phyloP scores from a whole-genome alignment of 2,888 invertebrate genomes.

The Amorpha juglandis region DNA sequence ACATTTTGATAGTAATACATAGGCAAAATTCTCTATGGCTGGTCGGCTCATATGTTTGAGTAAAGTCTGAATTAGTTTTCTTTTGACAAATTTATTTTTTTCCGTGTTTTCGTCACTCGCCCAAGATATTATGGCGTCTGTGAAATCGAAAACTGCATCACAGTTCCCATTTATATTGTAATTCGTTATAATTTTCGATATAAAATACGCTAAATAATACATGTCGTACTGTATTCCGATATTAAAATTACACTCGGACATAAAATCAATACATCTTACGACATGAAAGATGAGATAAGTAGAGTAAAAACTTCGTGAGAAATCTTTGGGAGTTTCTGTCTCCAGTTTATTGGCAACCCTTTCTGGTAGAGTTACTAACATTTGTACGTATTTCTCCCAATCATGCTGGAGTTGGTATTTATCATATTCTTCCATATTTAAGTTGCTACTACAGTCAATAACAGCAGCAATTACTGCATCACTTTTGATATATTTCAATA shows the following conservation, averaged over 20 bases:
- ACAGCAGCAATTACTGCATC: conserved; percentile 84
- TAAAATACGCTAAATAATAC: conserved; percentile 78
- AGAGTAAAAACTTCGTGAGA: conserved; percentile 83
- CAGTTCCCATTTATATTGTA: conserved; percentile 78
- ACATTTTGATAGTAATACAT: conserved; percentile 81
- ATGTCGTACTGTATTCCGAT: conserved; percentile 61
- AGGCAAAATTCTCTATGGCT: conserved; percentile 84
- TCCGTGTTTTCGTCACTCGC: conserved; percentile 58
- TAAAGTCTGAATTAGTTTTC: conserved; percentile 77
- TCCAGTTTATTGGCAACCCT: conserved; percentile 88
- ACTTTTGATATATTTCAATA: conserved; percentile 80
- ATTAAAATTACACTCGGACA: conserved; percentile 70
- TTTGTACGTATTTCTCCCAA: conserved; percentile 85
- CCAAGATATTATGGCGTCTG: conserved; percentile 83
- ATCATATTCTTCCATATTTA: conserved; percentile 39
- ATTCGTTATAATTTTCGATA: conserved; percentile 86
- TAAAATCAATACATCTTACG: conserved; percentile 85
- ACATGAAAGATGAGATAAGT: conserved; percentile 85
- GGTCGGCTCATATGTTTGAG: conserved; percentile 83
- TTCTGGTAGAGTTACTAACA: conserved; percentile 87
- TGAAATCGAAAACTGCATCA: conserved; percentile 75
- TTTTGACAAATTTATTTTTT: conserved; percentile 61
- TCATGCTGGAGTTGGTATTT: conserved; percentile 47
- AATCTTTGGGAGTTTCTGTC: conserved; percentile 82
- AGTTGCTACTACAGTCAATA: conserved; percentile 59